Conservation (phyloP, 1,140 invertebrate species). For the Meloidogyne floridensis region DNA sequence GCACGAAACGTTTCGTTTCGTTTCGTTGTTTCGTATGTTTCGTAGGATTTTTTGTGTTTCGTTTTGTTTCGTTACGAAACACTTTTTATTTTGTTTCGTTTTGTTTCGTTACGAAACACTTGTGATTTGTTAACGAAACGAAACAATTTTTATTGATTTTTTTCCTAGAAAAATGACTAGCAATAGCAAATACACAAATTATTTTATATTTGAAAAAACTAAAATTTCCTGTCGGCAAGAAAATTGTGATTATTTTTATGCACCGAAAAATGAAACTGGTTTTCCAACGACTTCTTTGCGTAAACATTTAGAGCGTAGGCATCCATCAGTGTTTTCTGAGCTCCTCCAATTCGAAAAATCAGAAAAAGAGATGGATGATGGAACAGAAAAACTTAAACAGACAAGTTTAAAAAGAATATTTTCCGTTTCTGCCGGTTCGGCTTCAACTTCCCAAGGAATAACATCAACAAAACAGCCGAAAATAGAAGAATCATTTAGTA, state of each 20-base stretch:
- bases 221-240: background rate
- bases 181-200: background rate
- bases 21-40: background rate
- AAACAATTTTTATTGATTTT: no score
- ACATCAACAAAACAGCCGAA: background rate
- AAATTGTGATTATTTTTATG: slow-evolving; percentile 7
- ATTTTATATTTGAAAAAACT: background rate
- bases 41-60: background rate
- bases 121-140: background rate
- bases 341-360: background rate
- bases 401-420: slow-evolving; percentile 12
- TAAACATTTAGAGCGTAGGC: background rate
- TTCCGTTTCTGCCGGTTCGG: background rate
- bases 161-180: background rate
- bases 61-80: background rate
- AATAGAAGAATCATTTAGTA: background rate
- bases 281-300: background rate
- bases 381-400: background rate
- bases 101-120: background rate
- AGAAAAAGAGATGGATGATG: background rate
- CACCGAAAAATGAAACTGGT: background rate
- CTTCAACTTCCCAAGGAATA: background rate
- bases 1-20: background rate
- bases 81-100: background rate
- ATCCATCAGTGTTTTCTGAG: background rate